These are phyloP conservation scores for Drosophila elegans DNA, from an alignment of 1,140 invertebrate genomes.

Conservation along the genomic window DNA sequence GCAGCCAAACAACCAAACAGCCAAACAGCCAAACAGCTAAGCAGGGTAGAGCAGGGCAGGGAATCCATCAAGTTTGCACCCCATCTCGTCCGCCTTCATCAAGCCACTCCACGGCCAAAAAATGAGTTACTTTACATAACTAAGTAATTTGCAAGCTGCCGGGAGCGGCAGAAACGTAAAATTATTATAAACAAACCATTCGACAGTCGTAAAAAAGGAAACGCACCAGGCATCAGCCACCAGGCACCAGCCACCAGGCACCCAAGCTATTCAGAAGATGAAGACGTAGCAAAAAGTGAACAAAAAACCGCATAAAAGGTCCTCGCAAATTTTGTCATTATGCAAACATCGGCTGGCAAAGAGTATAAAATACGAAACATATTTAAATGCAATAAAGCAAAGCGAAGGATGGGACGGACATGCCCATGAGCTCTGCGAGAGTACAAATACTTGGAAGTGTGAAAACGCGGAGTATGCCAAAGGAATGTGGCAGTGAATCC, in stretches of 20 bases:
- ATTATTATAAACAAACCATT: conserved; percentile 66
- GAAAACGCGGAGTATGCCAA: not conserved
- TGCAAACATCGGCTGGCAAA: conserved; percentile 51
- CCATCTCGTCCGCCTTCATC: conserved; percentile 33
- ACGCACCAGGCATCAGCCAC: conserved; percentile 4
- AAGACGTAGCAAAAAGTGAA: conserved; percentile 5
- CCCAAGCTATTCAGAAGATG: not conserved
- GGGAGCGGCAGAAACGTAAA: conserved; percentile 59
- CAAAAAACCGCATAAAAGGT: conserved; percentile 48
- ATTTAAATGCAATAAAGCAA: conserved; percentile 63
- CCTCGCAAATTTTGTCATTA: conserved; percentile 56
- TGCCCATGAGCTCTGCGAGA: not conserved
- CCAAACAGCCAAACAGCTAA: too few species aligned
- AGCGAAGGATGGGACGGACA: conserved; percentile 1
- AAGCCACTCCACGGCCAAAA: conserved; percentile 45
- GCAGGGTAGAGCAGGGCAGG: too few species aligned
- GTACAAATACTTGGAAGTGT: conserved; percentile 15
- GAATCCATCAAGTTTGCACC: conserved; percentile 46
- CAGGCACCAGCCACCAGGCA: conserved; percentile 6
- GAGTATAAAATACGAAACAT: conserved; percentile 54
- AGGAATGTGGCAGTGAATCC: not conserved
- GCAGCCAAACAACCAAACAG: too few species aligned
- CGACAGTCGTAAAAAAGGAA: conserved; percentile 48
- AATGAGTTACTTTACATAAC: conserved; percentile 66
- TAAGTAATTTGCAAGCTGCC: conserved; percentile 58